Evolutionary conservation across 2,113 vertebrate genomes (phyloP), one percentile per base, ranked within the genome.

Genomic region (Zosterops japonicus): DNA sequence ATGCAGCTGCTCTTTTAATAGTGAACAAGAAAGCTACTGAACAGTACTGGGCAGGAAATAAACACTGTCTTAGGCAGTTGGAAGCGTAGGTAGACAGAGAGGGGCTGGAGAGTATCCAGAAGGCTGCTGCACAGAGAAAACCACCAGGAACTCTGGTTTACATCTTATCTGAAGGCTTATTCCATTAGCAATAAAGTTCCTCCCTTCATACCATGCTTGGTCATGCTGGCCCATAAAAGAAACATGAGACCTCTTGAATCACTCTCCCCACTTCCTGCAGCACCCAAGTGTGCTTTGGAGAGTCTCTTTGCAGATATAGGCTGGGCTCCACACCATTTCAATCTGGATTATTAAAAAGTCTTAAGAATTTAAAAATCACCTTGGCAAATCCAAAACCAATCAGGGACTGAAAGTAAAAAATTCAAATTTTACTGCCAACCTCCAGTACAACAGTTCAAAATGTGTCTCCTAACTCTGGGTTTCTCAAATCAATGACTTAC

Each of bases 101-200:
- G 60, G 60, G 84, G 80, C 85, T 96, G 92, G 88, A 88, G 89
- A 87, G 36, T 36, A 21, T 85, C 94, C 90, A 96, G 80, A 67
- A 94, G 31, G 56, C 72, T 87, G 72, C 75, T 85, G 72, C 72
- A 76, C 69, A 82, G 60, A 87, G 47, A 83, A 90, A 86, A 82
- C 2, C 2, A 49, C 52, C 80, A 86, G 69, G 52, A 93, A 39
- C 83, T 95, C 95, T 96, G 94, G 59, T 87, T 96, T 92, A 46
- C 72, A 46, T 94, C 80, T 92, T 88, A 84, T 83, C 76, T 94
- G 92, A 92, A 93, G 59, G 64, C 86, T 90, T 56, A 59, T 47
- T 78, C 55, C 4, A 8, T 89, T 90, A 86, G 49, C 55, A 63
- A 59, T 85, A 23, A 64, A 77, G 75, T 90, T 90, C 59, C 56